Conservation (phyloP, 2,888 invertebrate species). For the Polymixis flavicincta region DNA sequence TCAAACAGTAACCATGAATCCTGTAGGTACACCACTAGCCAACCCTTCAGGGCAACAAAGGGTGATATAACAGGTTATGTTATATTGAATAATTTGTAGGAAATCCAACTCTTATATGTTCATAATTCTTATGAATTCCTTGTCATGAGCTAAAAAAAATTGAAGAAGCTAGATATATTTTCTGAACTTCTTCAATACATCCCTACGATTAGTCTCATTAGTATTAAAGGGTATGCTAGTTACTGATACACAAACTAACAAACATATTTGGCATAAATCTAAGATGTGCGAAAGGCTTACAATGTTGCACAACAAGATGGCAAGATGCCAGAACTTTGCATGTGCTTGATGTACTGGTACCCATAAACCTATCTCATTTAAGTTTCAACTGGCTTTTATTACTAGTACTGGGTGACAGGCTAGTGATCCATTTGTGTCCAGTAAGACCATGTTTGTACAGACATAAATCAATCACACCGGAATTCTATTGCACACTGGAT, state of each 20-base stretch:
- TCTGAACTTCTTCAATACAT: neutral
- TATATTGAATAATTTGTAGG: neutral
- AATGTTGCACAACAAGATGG: conserved; percentile 43
- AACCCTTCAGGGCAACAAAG: no score
- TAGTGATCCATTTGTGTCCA: neutral
- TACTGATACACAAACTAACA: neutral
- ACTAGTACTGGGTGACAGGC: neutral
- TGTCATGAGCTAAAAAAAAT: neutral
- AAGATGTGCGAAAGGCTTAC: conserved; percentile 23
- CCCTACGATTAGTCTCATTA: neutral
- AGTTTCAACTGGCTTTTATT: conserved; percentile 6
- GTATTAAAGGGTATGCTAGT: neutral
- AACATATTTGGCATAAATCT: conserved; percentile 31
- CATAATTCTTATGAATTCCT: neutral
- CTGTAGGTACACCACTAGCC: no score
- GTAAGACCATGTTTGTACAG: neutral
- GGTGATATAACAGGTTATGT: no score
- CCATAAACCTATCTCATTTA: conserved; percentile 19
- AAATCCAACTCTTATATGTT: neutral
- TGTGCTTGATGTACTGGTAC: neutral
- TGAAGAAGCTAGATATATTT: neutral
- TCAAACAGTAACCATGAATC: no score
- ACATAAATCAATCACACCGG: no score
- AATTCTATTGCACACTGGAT: no score
- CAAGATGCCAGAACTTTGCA: conserved; percentile 37